phyloP scores from a whole-genome alignment of 2,888 invertebrate species.

The Drosophila picticornis region DNA sequence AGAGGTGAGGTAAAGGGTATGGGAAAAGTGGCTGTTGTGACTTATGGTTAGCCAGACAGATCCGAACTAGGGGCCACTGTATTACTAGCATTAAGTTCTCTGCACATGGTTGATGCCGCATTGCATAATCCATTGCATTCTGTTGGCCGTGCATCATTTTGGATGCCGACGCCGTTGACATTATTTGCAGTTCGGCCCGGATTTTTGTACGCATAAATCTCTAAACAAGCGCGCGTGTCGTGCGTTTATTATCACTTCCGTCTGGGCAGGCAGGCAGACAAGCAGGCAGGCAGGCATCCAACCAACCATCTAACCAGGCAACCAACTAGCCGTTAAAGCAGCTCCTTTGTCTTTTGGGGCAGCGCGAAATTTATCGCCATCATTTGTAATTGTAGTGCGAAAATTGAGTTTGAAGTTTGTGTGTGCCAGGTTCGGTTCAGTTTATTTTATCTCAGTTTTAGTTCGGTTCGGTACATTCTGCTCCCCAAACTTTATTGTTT shows the following conservation, averaged over 20 bases:
- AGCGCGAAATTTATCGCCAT: conserved; percentile 79
- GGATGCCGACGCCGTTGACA: conserved; percentile 64
- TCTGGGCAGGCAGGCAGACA: conserved; percentile 32
- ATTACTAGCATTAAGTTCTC: conserved; percentile 42
- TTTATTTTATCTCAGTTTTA: conserved; percentile 10
- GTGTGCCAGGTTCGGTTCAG: conserved; percentile 10
- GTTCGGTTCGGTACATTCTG: conserved; percentile 24
- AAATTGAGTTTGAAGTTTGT: conserved; percentile 79
- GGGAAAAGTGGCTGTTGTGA: conserved; percentile 46
- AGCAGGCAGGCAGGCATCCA: conserved; percentile 14
- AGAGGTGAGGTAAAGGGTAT: background rate
- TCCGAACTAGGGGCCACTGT: conserved; percentile 42
- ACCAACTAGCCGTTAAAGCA: conserved; percentile 34
- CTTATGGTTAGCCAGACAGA: conserved; percentile 68
- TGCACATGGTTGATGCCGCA: conserved; percentile 60
- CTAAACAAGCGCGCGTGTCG: conserved; percentile 80
- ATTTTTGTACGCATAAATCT: conserved; percentile 76
- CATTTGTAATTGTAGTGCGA: conserved; percentile 82
- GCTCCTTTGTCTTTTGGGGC: conserved; percentile 69
- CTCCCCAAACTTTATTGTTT: conserved; percentile 68
- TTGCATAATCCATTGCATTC: conserved; percentile 70
- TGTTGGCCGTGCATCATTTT: conserved; percentile 73
- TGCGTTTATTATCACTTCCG: conserved; percentile 80
- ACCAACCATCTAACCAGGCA: conserved; percentile 32
- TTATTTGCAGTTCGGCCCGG: conserved; percentile 70